Conservation (phyloP, 2,888 invertebrate species). For the Synergus umbraculus region DNA sequence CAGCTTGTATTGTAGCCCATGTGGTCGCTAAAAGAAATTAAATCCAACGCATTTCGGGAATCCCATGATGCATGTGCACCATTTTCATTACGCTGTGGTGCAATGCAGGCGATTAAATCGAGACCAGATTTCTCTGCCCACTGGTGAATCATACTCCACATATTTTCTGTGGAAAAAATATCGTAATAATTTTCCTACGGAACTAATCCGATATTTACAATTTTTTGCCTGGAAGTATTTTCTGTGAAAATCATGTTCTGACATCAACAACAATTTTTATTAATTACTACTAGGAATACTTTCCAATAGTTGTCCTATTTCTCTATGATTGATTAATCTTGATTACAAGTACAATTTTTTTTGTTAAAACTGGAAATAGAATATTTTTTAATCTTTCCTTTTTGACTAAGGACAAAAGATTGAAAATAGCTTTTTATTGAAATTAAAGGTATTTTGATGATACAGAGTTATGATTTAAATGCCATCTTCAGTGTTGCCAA, state of each 20-base stretch:
- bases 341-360: no score
- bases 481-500: not conserved
- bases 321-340: no score
- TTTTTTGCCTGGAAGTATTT: not conserved
- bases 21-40: conserved; percentile 84
- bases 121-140: conserved; percentile 73
- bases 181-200: not conserved
- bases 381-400: not conserved
- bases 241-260: not conserved
- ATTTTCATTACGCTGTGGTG: conserved; percentile 73
- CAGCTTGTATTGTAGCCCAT: conserved; percentile 83
- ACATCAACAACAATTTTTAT: no score
- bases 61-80: conserved; percentile 82
- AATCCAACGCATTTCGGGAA: conserved; percentile 82
- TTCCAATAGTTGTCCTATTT: no score
- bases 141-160: conserved; percentile 73
- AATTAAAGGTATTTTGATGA: not conserved
- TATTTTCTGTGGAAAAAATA: conserved; percentile 65
- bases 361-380: no score
- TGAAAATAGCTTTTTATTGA: not conserved
- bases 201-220: not conserved
- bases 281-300: no score
- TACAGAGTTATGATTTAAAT: no score
- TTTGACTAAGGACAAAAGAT: not conserved
- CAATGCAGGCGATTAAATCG: conserved; percentile 71